Evolutionary conservation across 2,797 vertebrate species (phyloP).

Genomic region (Siniperca scherzeri): DNA sequence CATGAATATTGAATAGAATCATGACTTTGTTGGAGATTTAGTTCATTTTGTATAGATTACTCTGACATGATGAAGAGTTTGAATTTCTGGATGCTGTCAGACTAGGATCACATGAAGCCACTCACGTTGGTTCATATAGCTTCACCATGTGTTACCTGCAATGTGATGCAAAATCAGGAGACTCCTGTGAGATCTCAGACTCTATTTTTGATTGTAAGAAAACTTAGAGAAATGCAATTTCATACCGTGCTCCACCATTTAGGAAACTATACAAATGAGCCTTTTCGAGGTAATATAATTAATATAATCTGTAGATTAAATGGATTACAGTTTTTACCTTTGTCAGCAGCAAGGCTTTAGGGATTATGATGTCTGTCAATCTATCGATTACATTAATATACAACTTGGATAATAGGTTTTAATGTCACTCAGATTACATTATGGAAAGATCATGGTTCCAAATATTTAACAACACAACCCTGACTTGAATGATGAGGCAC

Average conservation of each 20-base stretch:
- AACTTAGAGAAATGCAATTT: neutral
- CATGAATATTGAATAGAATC: slow-evolving; percentile 73
- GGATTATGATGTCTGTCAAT: neutral
- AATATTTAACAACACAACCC: neutral
- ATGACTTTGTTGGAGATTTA: slow-evolving; percentile 59
- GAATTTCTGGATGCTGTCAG: slow-evolving; percentile 15
- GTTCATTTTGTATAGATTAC: slow-evolving; percentile 54
- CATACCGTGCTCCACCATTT: too few species aligned
- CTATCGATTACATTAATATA: neutral
- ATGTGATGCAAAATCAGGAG: neutral
- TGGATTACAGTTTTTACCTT: neutral
- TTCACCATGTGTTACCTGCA: neutral
- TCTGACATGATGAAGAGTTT: slow-evolving; percentile 30
- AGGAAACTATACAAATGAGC: neutral
- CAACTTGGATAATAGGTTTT: neutral
- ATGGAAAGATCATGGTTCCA: neutral
- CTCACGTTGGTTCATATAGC: neutral
- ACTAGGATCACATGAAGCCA: neutral
- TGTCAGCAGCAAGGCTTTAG: neutral
- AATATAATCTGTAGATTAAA: neutral
- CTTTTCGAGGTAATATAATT: neutral
- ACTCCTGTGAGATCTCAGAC: neutral
- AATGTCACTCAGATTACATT: neutral
- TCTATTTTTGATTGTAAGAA: neutral
- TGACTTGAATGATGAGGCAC: too few species aligned